These are phyloP conservation scores for Crenuchus spilurus DNA, from an alignment of 2,797 vertebrate genomes.

Conservation along the genomic window DNA sequence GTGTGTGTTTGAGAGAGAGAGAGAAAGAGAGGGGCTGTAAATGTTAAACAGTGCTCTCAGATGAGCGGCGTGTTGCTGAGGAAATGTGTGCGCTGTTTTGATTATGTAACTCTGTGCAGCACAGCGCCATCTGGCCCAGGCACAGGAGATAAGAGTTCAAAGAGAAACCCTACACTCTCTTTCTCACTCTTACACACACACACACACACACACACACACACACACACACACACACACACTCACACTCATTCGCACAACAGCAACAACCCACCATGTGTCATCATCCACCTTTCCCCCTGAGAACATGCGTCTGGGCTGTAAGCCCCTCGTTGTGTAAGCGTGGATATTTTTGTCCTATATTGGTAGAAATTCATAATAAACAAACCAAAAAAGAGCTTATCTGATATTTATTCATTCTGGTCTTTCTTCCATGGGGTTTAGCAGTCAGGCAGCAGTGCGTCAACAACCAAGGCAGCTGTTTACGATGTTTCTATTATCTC, in stretches of 20 bases:
- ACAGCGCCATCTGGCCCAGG: conserved; percentile 73
- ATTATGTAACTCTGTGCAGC: conserved; percentile 70
- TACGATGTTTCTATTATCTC: background rate
- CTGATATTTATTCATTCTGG: background rate
- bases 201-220: conserved; percentile 5
- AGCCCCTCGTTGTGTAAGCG: conserved; percentile 18
- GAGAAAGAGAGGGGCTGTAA: conserved; percentile 42
- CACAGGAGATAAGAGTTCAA: conserved; percentile 68
- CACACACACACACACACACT: conserved; percentile 22
- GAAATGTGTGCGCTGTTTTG: conserved; percentile 65
- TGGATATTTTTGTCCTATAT: conserved; percentile 1
- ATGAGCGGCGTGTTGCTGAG: conserved; percentile 37
- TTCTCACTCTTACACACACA: conserved; percentile 37
- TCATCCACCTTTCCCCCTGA: background rate
- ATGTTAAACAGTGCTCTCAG: conserved; percentile 45
- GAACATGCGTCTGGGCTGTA: background rate
- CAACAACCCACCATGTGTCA: conserved; percentile 9
- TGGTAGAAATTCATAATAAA: background rate
- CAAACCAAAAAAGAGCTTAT: background rate
- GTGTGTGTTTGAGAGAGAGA: conserved; percentile 29
- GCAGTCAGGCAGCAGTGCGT: background rate
- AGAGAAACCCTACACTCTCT: conserved; percentile 56
- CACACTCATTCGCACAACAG: conserved; percentile 5
- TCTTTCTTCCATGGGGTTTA: background rate
- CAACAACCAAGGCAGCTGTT: background rate